Conservation (phyloP, 2,113 vertebrate genomes). For the Scalopus aquaticus region DNA sequence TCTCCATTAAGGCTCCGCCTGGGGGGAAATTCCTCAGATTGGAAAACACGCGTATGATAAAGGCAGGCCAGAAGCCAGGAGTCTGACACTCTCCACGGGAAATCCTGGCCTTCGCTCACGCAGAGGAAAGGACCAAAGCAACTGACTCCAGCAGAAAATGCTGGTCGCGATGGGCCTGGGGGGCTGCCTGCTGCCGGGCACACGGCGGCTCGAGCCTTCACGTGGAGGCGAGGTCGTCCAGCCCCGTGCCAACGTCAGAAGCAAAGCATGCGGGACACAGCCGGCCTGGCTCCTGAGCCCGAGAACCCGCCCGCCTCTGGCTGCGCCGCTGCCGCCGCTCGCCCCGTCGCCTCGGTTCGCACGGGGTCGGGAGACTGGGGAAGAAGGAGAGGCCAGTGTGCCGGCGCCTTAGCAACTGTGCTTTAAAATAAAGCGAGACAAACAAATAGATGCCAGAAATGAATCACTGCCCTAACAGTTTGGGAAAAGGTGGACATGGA, state of each 20-base stretch:
- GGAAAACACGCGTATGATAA: neutral
- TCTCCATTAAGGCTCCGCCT: neutral
- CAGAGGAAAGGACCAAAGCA: neutral
- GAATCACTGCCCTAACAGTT: too few species aligned
- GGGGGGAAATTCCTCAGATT: neutral
- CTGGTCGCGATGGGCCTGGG: too few species aligned
- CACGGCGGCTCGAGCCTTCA: too few species aligned
- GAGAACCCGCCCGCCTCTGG: neutral
- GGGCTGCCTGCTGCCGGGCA: too few species aligned
- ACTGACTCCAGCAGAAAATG: neutral
- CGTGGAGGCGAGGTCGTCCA: too few species aligned
- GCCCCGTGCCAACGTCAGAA: too few species aligned
- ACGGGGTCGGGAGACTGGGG: neutral
- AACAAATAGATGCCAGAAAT: too few species aligned
- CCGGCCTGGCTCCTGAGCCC: neutral
- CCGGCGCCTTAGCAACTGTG: rapidly evolving
- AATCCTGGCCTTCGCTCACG: neutral
- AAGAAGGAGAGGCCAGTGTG: neutral
- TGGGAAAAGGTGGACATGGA: too few species aligned
- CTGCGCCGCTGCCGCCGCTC: rapidly evolving
- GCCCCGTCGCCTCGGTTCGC: neutral
- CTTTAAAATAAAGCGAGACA: too few species aligned
- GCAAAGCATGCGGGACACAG: too few species aligned
- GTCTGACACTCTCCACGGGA: neutral
- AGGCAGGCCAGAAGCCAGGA: neutral